Evolutionary conservation across 2,888 invertebrate species (phyloP), one percentile per base, ranked within the genome.

Genomic region (Hypomecis atomaria): DNA sequence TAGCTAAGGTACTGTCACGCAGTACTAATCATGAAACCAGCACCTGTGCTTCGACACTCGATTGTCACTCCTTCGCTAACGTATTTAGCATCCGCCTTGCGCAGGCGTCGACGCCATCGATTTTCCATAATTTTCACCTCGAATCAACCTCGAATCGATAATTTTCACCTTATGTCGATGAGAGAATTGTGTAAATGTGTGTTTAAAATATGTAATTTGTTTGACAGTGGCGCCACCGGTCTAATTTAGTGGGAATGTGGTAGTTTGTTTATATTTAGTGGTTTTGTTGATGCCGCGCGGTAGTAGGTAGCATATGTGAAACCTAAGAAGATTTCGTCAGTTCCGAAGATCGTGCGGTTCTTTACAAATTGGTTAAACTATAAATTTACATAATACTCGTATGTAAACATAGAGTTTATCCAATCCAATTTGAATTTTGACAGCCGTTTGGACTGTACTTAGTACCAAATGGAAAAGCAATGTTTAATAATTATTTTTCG

Each of bases 111-210:
- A n/a, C 37, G 9, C 55, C 45, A 37, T 45, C 34, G 45, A 33
- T 59, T 54, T 54, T 55, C 59, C 59, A 49, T 54, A 44, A 64
- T 59, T 64, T 59, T 57, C 60, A 47, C 54, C 55, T 54, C 40
- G 54, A 23, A 23, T 23, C 23, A 23, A 23, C 23, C 23, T 23
- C 23, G 23, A 23, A 55, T 36, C 43, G 54, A 36, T 55, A 54
- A 43, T 59, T 59, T 59, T 55, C 57, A 13, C 52, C 45, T 40
- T 5, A 45, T 58, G 47, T 57, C 62, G 54, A 55, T 52, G 38
- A 50, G 13, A 38, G 23, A 4, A 52, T 58, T 48, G 42, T 49
- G 59, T 62, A 49, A 57, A 62, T 59, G 50, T 38, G 33, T 37
- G 38, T 44, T 47, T 49, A 47, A 43, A 44, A 23, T 23, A 23